Evolutionary conservation across 2,888 invertebrate genomes (phyloP).

Genomic region (Diarsia dahlii): DNA sequence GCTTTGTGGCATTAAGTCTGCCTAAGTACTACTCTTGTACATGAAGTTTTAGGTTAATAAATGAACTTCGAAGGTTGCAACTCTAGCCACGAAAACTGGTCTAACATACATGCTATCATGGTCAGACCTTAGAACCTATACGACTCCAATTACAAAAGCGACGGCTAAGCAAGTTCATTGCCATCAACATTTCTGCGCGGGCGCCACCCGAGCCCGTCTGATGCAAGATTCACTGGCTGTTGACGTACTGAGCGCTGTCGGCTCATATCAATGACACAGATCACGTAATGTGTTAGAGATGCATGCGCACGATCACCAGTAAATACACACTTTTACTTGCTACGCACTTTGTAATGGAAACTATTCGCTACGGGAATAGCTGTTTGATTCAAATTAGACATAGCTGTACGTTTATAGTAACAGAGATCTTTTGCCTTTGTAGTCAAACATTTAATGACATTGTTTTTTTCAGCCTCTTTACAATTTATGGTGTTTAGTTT

Average conservation of each 20-base stretch:
- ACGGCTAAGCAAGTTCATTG: conserved; percentile 57
- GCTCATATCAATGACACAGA: conserved; percentile 41
- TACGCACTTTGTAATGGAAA: conserved; percentile 1
- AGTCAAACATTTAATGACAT: not conserved
- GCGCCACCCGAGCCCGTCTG: conserved; percentile 45
- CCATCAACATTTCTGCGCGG: conserved; percentile 12
- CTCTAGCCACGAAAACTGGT: conserved; percentile 10
- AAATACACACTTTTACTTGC: conserved; percentile 46
- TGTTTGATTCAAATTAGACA: not conserved
- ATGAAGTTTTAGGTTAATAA: too few species aligned
- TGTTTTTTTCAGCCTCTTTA: not conserved
- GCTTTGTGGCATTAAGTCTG: too few species aligned
- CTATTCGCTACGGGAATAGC: not conserved
- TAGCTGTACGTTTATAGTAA: not conserved
- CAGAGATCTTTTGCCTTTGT: not conserved
- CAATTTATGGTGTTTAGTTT: not conserved
- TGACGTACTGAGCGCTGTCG: conserved; percentile 29
- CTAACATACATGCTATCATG: conserved; percentile 10
- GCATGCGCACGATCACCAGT: conserved; percentile 30
- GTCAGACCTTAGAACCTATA: not conserved
- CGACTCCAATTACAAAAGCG: conserved; percentile 10
- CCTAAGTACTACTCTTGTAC: too few species aligned
- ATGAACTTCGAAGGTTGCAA: conserved; percentile 2
- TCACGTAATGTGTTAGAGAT: conserved; percentile 33
- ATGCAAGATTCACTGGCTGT: conserved; percentile 57